A percentile compares a stretch with the other conserved stretches of the same genome.
phyloP scores from a whole-genome alignment of 2,113 vertebrate species.

The Corythornis cristatus region DNA sequence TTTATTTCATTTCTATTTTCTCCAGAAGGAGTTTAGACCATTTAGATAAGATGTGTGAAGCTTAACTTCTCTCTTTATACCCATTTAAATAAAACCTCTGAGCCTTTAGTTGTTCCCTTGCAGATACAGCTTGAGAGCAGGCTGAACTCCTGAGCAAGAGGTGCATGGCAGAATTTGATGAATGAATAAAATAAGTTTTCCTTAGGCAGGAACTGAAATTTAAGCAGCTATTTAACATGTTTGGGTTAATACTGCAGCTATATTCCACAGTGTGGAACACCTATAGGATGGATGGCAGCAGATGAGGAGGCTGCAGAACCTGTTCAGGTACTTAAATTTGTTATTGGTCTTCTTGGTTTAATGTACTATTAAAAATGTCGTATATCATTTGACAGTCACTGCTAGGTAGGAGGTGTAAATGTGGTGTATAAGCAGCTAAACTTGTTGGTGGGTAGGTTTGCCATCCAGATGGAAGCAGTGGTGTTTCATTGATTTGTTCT shows the following conservation, averaged over 20 bases:
- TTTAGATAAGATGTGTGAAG: conserved; percentile 39
- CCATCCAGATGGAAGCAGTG: not conserved
- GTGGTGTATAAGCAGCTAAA: not conserved
- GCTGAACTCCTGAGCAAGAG: conserved; percentile 31
- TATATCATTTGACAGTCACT: not conserved
- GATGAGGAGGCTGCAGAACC: not conserved
- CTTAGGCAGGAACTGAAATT: not conserved
- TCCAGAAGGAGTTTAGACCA: not conserved
- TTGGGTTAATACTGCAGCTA: not conserved
- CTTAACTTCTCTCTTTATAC: conserved; percentile 9
- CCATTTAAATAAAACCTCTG: conserved; percentile 37
- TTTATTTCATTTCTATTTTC: conserved; percentile 25
- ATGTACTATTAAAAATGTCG: not conserved
- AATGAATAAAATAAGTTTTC: not conserved
- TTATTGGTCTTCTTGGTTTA: not conserved
- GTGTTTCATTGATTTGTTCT: not conserved
- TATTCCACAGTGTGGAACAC: not conserved
- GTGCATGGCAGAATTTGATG: not conserved
- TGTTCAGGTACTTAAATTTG: not conserved
- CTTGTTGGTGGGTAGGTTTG: not conserved
- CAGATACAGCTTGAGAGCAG: conserved; percentile 37
- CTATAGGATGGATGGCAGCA: not conserved
- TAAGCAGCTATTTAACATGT: not conserved
- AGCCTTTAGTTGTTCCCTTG: conserved; percentile 4
- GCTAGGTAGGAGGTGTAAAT: not conserved